These are phyloP conservation scores for Lates japonicus DNA, from an alignment of 2,797 vertebrate genomes.

Conservation along the genomic window DNA sequence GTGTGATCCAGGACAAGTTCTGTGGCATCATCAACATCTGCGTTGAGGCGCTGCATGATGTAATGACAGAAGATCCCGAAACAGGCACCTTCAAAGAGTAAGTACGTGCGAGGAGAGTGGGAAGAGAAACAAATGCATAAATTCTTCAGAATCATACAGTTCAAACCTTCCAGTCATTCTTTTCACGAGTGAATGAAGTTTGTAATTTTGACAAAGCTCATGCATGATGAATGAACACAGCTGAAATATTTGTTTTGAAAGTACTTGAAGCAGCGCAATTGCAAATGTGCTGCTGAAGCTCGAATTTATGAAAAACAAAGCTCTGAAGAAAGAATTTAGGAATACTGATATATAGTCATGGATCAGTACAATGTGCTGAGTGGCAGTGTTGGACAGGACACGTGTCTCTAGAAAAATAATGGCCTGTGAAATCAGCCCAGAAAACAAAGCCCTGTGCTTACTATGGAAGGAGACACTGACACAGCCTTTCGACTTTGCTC, in stretches of 20 bases:
- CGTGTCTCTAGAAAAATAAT: conserved; percentile 46
- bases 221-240: conserved; percentile 25
- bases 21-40: conserved; percentile 97
- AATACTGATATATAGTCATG: conserved; percentile 7
- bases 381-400: conserved; percentile 4
- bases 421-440: conserved; percentile 47
- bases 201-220: conserved; percentile 22
- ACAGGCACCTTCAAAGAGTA: conserved; percentile 96
- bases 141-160: neutral
- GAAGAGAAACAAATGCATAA: neutral
- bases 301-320: conserved; percentile 23
- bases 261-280: neutral
- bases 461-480: conserved; percentile 18
- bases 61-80: conserved; percentile 97
- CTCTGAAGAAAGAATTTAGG: conserved; percentile 10
- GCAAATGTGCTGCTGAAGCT: conserved; percentile 22
- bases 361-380: conserved; percentile 11
- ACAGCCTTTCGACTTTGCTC: neutral
- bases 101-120: conserved; percentile 64
- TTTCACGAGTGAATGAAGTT: conserved; percentile 12
- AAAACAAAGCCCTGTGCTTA: conserved; percentile 21
- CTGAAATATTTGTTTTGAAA: conserved; percentile 20
- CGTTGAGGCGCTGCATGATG: conserved; percentile 95
- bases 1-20: conserved; percentile 98
- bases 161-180: conserved; percentile 1